phyloP scores from a whole-genome alignment of 2,113 vertebrate species.

The Penelope pileata region DNA sequence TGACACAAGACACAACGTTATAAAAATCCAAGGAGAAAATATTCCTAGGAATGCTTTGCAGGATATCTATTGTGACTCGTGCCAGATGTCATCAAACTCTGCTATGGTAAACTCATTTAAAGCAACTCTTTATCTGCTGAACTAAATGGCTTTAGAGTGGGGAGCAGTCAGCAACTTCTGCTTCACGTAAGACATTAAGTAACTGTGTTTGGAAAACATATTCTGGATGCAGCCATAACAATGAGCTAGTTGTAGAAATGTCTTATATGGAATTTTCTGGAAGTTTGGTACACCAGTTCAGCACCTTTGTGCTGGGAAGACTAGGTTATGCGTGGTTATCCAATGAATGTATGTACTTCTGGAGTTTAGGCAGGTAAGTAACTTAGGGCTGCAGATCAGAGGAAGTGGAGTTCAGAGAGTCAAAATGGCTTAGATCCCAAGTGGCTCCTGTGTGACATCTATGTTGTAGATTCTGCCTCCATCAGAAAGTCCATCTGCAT shows the following conservation, averaged over 20 bases:
- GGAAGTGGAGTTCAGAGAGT: background rate
- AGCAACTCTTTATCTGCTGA: background rate
- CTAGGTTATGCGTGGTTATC: background rate
- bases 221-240: background rate
- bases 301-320: fast-evolving
- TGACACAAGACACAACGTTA: fast-evolving
- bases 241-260: background rate
- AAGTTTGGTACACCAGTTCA: background rate
- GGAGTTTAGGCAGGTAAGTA: background rate
- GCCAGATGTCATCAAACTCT: background rate
- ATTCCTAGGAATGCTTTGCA: background rate
- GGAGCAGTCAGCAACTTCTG: background rate
- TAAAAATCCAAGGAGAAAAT: background rate
- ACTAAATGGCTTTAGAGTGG: background rate
- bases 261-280: background rate
- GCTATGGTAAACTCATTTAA: background rate
- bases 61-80: background rate
- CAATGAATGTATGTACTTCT: background rate
- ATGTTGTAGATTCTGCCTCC: background rate
- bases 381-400: background rate
- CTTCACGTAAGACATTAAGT: background rate
- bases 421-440: background rate
- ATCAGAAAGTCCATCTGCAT: background rate
- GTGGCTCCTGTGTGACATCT: background rate
- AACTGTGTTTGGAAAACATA: background rate